phyloP scores from a whole-genome alignment of 1,140 invertebrate species.

The Brachionus rubens region DNA sequence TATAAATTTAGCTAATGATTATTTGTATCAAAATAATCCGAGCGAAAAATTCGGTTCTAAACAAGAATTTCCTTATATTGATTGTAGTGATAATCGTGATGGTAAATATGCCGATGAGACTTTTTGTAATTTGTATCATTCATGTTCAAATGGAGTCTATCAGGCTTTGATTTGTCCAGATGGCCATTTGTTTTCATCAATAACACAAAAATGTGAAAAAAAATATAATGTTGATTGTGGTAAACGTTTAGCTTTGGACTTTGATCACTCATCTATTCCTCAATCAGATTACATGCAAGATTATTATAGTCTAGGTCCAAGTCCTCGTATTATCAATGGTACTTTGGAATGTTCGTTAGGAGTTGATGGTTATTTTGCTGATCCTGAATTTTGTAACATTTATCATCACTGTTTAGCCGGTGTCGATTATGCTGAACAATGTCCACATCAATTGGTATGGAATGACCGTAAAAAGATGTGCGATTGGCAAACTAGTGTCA shows the following conservation, averaged over 20 bases:
- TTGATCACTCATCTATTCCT: conserved; percentile 7
- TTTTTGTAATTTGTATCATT: conserved; percentile 42
- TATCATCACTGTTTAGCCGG: conserved; percentile 45
- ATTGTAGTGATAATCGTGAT: not conserved
- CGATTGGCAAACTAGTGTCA: conserved; percentile 46
- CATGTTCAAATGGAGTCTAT: not conserved
- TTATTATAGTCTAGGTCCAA: not conserved
- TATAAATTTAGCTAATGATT: conserved; percentile 4
- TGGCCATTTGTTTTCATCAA: not conserved
- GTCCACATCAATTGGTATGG: conserved; percentile 45
- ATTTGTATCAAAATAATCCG: not conserved
- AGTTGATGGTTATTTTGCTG: conserved; percentile 39
- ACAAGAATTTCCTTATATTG: not conserved
- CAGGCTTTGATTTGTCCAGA: conserved; percentile 9
- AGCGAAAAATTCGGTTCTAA: not conserved
- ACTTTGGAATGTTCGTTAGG: conserved; percentile 28
- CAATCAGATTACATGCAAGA: conserved; percentile 1
- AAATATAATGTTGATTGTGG: conserved; percentile 25
- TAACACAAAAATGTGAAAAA: conserved; percentile 22
- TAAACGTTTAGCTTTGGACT: not conserved
- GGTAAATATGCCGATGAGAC: not conserved
- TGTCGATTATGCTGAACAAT: conserved; percentile 40
- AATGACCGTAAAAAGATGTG: conserved; percentile 46
- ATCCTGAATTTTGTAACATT: conserved; percentile 42
- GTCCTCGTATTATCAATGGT: conserved; percentile 24